phyloP scores from a whole-genome alignment of 2,113 vertebrate genomes.

The Actinemys pallida region DNA sequence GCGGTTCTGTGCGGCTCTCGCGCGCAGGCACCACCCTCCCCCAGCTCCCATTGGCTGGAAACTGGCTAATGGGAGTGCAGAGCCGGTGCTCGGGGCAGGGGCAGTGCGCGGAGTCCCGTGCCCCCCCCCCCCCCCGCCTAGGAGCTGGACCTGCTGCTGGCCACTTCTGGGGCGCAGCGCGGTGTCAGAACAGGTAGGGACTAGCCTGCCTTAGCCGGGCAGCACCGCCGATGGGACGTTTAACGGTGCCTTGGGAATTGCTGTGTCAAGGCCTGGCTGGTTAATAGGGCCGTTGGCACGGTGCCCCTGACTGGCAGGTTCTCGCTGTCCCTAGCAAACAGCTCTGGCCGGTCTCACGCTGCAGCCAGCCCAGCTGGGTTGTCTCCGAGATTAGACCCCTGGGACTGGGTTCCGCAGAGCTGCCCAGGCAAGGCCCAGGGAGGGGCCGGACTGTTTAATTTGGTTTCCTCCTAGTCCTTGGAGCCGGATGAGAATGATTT shows the following conservation, averaged over 20 bases:
- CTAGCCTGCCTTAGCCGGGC: too few species aligned
- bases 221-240: too few species aligned
- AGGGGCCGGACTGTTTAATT: not conserved
- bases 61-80: too few species aligned
- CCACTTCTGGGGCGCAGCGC: too few species aligned
- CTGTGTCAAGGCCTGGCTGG: not conserved
- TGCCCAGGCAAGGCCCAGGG: not conserved
- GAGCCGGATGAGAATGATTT: not conserved
- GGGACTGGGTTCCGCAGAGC: not conserved
- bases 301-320: not conserved
- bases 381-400: not conserved
- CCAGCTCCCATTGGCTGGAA: too few species aligned
- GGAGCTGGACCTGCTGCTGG: too few species aligned
- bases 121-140: too few species aligned
- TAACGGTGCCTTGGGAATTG: not conserved
- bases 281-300: not conserved
- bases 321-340: not conserved
- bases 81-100: too few species aligned
- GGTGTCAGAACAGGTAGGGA: too few species aligned
- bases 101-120: too few species aligned
- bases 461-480: not conserved
- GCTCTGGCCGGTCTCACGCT: not conserved
- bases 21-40: too few species aligned
- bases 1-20: too few species aligned
- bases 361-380: not conserved